Conservation (phyloP, 2,797 vertebrate genomes). For the Microctenopoma steveboyesi region DNA sequence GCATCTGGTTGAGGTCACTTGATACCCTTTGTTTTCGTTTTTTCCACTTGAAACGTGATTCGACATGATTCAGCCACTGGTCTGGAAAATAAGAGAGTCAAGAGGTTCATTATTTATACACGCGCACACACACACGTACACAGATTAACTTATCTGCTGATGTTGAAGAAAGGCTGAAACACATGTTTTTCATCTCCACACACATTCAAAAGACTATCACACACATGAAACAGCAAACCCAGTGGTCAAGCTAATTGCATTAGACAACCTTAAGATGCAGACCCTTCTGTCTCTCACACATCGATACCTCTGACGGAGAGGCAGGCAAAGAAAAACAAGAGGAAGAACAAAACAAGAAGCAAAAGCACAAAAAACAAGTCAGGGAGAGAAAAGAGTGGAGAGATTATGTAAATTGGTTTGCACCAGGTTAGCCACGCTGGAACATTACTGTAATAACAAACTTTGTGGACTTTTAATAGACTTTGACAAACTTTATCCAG, state of each 20-base stretch:
- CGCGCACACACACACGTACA: constrained; percentile 31
- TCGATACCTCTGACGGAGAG: constrained; percentile 64
- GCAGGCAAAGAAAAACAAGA: constrained; percentile 53
- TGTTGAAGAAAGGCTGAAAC: constrained; percentile 57
- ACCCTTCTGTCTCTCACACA: constrained; percentile 75
- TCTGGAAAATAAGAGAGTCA: constrained; percentile 75
- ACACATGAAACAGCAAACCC: constrained; percentile 39
- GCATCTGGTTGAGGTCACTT: constrained; percentile 43
- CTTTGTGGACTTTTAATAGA: constrained; percentile 23
- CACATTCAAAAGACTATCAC: constrained; percentile 28
- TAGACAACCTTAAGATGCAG: constrained; percentile 67
- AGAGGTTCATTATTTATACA: constrained; percentile 60
- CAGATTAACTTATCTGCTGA: constrained; percentile 56
- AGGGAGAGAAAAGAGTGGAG: constrained; percentile 12
- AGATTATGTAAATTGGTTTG: constrained; percentile 52
- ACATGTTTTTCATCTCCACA: constrained; percentile 40
- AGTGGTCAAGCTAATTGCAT: constrained; percentile 77
- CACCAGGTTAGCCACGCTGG: constrained; percentile 24
- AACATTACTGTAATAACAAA: constrained; percentile 32
- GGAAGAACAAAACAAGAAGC: constrained; percentile 39
- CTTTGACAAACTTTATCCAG: constrained; percentile 39
- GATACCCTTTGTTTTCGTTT: constrained; percentile 57
- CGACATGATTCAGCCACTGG: constrained; percentile 70
- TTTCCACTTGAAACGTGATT: constrained; percentile 59
- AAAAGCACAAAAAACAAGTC: constrained; percentile 28